A percentile compares a stretch with the other conserved stretches of the same genome.
Conservation (phyloP, 2,113 vertebrate genomes). For the Hippocampus abdominalis region DNA sequence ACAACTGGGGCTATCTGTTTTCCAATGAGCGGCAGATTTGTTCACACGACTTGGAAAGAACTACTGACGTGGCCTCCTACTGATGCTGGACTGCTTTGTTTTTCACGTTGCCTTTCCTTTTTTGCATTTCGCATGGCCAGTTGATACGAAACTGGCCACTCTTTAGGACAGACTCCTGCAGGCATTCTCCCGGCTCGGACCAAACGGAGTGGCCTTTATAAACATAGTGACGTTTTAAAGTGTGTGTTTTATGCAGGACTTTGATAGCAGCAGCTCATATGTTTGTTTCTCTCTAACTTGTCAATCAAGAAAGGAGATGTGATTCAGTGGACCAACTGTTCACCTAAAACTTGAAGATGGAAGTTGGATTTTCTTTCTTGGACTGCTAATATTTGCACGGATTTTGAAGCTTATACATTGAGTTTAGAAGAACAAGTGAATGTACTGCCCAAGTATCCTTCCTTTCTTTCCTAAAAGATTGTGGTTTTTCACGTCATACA, state of each 20-base stretch:
- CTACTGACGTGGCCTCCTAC: constrained; percentile 63
- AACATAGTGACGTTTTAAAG: constrained; percentile 38
- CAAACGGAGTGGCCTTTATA: constrained; percentile 49
- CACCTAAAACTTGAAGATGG: constrained; percentile 57
- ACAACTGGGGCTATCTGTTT: constrained; percentile 22
- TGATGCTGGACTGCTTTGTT: constrained; percentile 45
- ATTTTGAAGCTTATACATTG: constrained; percentile 19
- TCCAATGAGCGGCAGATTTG: constrained; percentile 27
- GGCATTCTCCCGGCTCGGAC: constrained; percentile 25
- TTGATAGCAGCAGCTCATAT: constrained; percentile 7
- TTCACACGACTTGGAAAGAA: constrained; percentile 31
- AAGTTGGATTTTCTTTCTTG: constrained; percentile 23
- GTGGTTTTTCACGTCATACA: constrained; percentile 2
- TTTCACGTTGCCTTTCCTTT: constrained; percentile 25
- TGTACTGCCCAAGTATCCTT: constrained; percentile 40
- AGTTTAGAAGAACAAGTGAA: constrained; percentile 39
- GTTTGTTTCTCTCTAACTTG: constrained; percentile 30
- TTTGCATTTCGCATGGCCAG: constrained; percentile 10
- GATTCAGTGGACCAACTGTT: constrained; percentile 47
- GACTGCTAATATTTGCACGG: constrained; percentile 48
- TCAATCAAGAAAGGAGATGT: constrained; percentile 15
- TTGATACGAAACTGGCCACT: constrained; percentile 17
- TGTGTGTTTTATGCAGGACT: constrained; percentile 29
- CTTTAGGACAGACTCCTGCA: constrained; percentile 22
- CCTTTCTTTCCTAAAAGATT: constrained; percentile 21